phyloP scores from a whole-genome alignment of 2,797 vertebrate species.

The Prunella strophiata region DNA sequence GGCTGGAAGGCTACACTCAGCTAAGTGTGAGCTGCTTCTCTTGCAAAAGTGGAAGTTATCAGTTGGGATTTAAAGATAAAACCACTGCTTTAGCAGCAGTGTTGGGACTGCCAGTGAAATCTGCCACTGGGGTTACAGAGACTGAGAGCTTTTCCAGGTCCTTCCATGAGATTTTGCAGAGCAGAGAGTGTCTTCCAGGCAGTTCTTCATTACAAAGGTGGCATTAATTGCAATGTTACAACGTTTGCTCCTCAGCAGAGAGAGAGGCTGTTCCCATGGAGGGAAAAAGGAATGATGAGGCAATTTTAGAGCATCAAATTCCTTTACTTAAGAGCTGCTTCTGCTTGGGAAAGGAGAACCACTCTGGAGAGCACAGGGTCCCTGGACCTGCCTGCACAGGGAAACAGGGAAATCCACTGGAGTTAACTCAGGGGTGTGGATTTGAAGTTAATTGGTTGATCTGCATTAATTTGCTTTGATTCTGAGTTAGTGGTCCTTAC shows the following conservation, averaged over 20 bases:
- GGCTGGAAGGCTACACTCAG: not conserved
- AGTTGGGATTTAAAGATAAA: not conserved
- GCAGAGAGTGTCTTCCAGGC: not conserved
- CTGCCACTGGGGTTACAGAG: not conserved
- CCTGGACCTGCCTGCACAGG: not conserved
- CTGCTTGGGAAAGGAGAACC: not conserved
- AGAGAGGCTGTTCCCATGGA: not conserved
- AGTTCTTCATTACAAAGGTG: not conserved
- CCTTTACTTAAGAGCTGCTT: not conserved
- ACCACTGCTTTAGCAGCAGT: not conserved
- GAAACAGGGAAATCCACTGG: fast-evolving
- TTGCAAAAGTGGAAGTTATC: not conserved
- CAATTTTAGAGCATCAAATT: not conserved
- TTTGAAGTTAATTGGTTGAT: not conserved
- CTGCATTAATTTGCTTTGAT: not conserved
- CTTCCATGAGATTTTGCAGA: not conserved
- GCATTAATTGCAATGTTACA: fast-evolving
- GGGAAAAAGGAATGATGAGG: not conserved
- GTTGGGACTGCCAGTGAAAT: not conserved
- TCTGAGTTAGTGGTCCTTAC: not conserved
- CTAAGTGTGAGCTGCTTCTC: not conserved
- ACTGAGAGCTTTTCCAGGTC: not conserved
- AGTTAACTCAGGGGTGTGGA: not conserved
- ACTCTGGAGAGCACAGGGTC: not conserved
- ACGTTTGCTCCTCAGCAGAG: not conserved